Conservation (phyloP, 2,113 vertebrate genomes). For the Perca schrenkii region DNA sequence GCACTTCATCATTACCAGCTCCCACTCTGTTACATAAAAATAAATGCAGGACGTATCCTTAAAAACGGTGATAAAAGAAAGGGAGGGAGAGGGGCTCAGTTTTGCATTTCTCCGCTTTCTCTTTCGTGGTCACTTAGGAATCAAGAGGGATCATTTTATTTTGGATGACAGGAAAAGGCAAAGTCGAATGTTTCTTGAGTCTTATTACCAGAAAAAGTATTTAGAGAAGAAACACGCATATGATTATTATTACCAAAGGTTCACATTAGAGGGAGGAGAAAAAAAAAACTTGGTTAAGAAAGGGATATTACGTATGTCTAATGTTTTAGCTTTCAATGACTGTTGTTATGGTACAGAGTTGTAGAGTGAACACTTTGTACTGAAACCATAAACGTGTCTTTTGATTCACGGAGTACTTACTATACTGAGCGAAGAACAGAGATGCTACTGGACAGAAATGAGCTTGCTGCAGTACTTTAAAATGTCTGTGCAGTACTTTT, state of each 20-base stretch:
- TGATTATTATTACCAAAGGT: conserved; percentile 19
- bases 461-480: conserved; percentile 16
- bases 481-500: conserved; percentile 16
- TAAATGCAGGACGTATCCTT: background rate
- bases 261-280: background rate
- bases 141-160: conserved; percentile 10
- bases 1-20: conserved; percentile 6
- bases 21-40: conserved; percentile 4
- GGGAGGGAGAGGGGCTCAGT: background rate
- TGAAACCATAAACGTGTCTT: conserved; percentile 79
- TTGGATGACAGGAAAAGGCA: background rate
- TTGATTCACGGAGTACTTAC: conserved; percentile 65
- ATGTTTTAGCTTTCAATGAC: conserved; percentile 44
- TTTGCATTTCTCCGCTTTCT: background rate
- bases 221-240: conserved; percentile 4
- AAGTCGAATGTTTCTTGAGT: background rate
- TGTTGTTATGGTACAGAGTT: conserved; percentile 40
- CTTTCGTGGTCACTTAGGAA: background rate
- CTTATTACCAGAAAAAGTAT: conserved; percentile 3
- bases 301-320: background rate
- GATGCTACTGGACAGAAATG: background rate
- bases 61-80: background rate
- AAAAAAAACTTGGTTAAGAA: conserved; percentile 27
- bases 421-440: conserved; percentile 20
- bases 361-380: conserved; percentile 56